Percentiles rank a stretch among this genome's conserved stretches.
Evolutionary conservation across 2,113 vertebrate species (phyloP).

Genomic region (Hypocryptadius cinnamomeus): DNA sequence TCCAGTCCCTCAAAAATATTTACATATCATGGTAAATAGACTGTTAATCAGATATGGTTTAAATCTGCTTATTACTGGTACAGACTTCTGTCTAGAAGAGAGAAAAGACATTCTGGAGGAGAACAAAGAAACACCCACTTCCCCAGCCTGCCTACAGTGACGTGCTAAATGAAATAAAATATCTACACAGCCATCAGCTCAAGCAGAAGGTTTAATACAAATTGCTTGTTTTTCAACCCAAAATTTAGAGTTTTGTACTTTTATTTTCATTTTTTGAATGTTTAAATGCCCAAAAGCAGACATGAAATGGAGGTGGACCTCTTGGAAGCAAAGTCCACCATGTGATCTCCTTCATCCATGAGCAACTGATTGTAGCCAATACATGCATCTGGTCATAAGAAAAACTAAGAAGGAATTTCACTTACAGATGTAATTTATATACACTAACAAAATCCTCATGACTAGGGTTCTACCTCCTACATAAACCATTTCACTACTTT

Average conservation of each 20-base stretch:
- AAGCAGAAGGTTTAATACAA: not conserved
- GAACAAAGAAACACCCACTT: not conserved
- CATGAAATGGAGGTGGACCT: not conserved
- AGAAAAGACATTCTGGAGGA: not conserved
- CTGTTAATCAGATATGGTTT: not conserved
- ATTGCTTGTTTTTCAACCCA: not conserved
- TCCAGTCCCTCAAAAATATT: not conserved
- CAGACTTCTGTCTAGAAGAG: not conserved
- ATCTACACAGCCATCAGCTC: not conserved
- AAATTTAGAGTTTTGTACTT: not conserved
- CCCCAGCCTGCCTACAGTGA: not conserved
- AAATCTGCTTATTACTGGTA: not conserved
- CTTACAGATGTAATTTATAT: not conserved
- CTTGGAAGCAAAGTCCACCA: not conserved
- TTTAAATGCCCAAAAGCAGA: not conserved
- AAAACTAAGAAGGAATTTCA: not conserved
- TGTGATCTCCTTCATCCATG: not conserved
- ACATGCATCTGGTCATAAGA: not conserved
- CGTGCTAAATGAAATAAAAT: not conserved
- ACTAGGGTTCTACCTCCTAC: not conserved
- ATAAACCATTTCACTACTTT: not conserved
- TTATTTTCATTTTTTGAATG: not conserved
- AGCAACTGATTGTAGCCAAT: not conserved
- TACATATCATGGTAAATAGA: not conserved
- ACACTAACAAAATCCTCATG: not conserved